These are phyloP conservation scores for Cepaea nemoralis DNA, from an alignment of 1,140 invertebrate species.

Conservation along the genomic window DNA sequence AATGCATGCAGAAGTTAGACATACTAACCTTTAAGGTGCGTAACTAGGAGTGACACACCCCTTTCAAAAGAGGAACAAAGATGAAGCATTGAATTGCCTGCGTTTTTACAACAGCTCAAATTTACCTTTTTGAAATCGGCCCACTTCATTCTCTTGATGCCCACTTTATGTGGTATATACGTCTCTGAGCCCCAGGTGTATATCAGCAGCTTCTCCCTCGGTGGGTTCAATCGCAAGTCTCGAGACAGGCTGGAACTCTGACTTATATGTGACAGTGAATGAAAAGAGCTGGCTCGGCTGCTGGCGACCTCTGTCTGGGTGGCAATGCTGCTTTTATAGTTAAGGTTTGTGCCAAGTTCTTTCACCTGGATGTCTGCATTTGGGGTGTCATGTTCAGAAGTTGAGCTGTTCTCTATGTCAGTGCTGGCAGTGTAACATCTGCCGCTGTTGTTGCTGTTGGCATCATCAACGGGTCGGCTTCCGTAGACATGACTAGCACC, in stretches of 20 bases:
- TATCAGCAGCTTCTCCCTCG: slow-evolving; percentile 82
- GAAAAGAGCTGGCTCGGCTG: slow-evolving; percentile 23
- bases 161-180: slow-evolving; percentile 89
- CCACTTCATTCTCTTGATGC: slow-evolving; percentile 84
- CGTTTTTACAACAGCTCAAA: too few species aligned
- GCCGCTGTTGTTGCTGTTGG: not conserved
- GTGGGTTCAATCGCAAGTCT: not conserved
- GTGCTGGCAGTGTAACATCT: too few species aligned
- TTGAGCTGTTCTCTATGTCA: not conserved
- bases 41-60: too few species aligned
- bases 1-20: too few species aligned
- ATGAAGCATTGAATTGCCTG: too few species aligned
- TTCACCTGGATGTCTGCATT: not conserved
- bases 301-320: slow-evolving; percentile 16
- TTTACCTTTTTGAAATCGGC: slow-evolving; percentile 42
- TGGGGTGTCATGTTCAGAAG: not conserved
- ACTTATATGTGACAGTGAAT: slow-evolving; percentile 31
- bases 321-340: slow-evolving; percentile 8
- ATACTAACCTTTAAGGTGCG: too few species aligned
- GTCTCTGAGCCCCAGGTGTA: slow-evolving; percentile 88
- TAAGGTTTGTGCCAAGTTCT: not conserved
- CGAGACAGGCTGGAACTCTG: slow-evolving; percentile 27
- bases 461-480: not conserved
- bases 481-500: not conserved
- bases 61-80: too few species aligned